Evolutionary conservation across 2,797 vertebrate genomes (phyloP).

Genomic region (Pangasius krempfi): DNA sequence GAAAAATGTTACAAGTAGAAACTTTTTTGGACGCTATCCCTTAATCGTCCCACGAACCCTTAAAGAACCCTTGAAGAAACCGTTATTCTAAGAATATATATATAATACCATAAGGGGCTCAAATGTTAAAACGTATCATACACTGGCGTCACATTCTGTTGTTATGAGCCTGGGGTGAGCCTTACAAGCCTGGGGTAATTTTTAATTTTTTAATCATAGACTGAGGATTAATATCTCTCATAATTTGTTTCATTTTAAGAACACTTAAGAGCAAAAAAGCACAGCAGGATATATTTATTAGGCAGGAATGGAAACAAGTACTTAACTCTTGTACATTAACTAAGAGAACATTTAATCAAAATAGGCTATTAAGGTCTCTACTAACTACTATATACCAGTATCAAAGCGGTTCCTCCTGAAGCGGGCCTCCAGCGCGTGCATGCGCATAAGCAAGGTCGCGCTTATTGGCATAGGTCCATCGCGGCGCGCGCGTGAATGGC

Average conservation of each 20-base stretch:
- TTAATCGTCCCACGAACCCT: background rate
- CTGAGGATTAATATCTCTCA: background rate
- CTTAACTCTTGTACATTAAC: background rate
- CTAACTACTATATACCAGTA: too few relatives aligned
- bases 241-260: background rate
- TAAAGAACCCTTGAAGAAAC: background rate
- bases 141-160: background rate
- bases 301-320: background rate
- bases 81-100: background rate
- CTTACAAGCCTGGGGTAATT: background rate
- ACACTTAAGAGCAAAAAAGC: too few relatives aligned
- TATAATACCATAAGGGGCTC: too few relatives aligned
- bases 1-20: background rate
- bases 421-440: background rate
- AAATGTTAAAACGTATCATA: background rate
- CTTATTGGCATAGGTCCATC: background rate
- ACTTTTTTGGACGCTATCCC: background rate
- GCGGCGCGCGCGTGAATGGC: conserved; percentile 32
- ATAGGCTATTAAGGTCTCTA: background rate
- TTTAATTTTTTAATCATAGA: background rate
- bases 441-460: conserved; percentile 12
- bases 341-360: background rate
- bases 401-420: background rate
- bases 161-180: background rate
- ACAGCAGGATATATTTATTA: background rate